Base-by-base conservation (phyloP, 1,140 invertebrate genomes). In the Vanessa atalanta region DNA sequence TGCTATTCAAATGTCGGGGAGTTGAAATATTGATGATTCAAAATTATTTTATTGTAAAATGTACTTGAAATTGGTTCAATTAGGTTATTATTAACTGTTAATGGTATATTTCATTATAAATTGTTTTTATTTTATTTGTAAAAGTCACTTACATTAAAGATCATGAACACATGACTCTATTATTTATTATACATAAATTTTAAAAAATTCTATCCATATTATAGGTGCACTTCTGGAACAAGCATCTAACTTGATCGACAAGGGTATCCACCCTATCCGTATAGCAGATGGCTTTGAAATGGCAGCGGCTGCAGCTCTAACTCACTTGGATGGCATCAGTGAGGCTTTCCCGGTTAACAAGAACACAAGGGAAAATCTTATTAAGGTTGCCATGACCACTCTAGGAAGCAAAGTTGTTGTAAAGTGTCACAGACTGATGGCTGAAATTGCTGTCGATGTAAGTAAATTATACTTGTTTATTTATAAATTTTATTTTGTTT, bases 261-360 rank as follows among this genome's bases (percentile, higher is more conserved):
- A 98, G 87, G 99, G 99, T 20, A 99, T 99, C 88, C 99, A 99
- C 93, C 99, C 99, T 0, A 99, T 99, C 76, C 95, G 99, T 82
- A 99, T 99, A 84, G 98, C 99, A 47, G 99, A 99, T 95, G 99
- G 99, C 53, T 99, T 98, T 91, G 99, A 99, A 93, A 93, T 99
- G 90, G 99, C 99, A 8, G 98, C 98, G 3, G 97, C 98, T 79
- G 95, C 95, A 78, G 98, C 99, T 7, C 94, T 97, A 12, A 95
- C 96, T 63, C 96, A 99, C 89, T 91, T 99, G 51, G 97, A 99
- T 74, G 94, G 94, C 31, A 98, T 99, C 84, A 96, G 98, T 64
- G 96, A 99, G 81, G 95, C 95, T 16, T 99, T 99, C 92, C 96
- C 97, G 0, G 95, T 99, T 47, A 95, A 96, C 84, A 94, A 94